These are phyloP conservation scores for Caenorhabditis sp. DNA, from an alignment of 2,888 invertebrate genomes.

Conservation along the genomic window DNA sequence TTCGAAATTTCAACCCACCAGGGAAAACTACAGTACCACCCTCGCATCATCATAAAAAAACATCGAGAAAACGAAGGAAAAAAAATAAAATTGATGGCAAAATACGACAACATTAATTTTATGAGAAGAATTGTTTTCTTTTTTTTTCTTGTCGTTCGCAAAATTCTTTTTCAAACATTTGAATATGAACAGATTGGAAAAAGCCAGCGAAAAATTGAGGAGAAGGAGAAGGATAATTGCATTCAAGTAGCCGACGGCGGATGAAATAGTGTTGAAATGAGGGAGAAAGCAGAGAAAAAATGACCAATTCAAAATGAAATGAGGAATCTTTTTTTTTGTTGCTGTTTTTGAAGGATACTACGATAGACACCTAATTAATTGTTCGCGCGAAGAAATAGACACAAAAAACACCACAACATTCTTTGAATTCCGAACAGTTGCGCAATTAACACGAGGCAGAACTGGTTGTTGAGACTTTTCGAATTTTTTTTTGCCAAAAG, in stretches of 20 bases:
- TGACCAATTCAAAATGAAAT: background rate
- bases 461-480: too few relatives aligned
- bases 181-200: too few relatives aligned
- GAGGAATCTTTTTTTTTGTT: background rate
- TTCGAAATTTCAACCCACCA: background rate
- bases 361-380: background rate
- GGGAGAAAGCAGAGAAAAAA: background rate
- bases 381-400: background rate
- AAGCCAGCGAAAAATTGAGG: background rate
- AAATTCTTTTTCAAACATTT: background rate
- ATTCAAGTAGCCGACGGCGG: background rate
- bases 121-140: background rate
- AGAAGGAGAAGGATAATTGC: background rate
- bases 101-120: background rate
- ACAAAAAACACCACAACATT: too few relatives aligned
- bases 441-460: too few relatives aligned
- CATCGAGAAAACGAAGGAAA: background rate
- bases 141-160: background rate
- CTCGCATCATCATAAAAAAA: background rate
- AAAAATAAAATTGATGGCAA: background rate
- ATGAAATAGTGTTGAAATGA: background rate
- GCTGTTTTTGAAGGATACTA: background rate
- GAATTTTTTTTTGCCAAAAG: too few relatives aligned
- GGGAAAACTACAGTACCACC: constrained; percentile 1
- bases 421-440: too few relatives aligned